Conservation (phyloP, 92 coral and sea anemone species). For the Epizoanthus ramosus region DNA sequence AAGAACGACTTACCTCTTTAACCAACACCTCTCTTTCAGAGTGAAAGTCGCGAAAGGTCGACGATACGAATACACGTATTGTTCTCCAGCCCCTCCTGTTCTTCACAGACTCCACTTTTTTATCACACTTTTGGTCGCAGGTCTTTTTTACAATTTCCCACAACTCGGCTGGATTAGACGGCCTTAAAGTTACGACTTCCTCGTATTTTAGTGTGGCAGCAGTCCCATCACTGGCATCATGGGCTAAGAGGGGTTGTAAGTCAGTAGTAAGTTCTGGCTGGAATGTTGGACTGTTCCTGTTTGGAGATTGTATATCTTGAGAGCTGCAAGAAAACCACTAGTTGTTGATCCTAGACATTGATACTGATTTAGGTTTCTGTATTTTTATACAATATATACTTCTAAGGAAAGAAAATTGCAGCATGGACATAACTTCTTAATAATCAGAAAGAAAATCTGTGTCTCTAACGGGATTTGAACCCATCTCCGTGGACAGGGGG, state of each 20-base stretch:
- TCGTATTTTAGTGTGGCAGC: constrained; percentile 13
- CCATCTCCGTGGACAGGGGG: too few species aligned
- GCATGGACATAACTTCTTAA: too few species aligned
- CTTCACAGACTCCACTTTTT: constrained; percentile 35
- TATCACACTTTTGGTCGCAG: constrained; percentile 36
- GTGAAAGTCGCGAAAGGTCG: constrained; percentile 56
- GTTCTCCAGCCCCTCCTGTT: constrained; percentile 59
- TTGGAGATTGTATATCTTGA: not conserved
- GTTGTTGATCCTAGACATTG: too few species aligned
- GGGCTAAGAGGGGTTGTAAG: not conserved
- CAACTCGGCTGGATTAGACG: constrained; percentile 42
- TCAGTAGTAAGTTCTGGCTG: not conserved
- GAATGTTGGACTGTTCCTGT: not conserved
- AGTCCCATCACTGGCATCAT: not conserved
- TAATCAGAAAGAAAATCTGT: too few species aligned
- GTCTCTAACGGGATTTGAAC: too few species aligned
- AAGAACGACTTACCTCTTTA: constrained; percentile 39
- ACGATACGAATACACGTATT: constrained; percentile 56
- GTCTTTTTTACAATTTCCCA: constrained; percentile 54
- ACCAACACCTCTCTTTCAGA: constrained; percentile 55
- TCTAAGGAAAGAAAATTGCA: too few species aligned
- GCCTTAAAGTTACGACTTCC: constrained; percentile 48
- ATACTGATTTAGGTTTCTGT: too few species aligned
- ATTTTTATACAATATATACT: too few species aligned
- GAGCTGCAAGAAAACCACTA: not conserved